phyloP scores from a whole-genome alignment of 2,797 vertebrate species.

The Rhadinocentrus ornatus region DNA sequence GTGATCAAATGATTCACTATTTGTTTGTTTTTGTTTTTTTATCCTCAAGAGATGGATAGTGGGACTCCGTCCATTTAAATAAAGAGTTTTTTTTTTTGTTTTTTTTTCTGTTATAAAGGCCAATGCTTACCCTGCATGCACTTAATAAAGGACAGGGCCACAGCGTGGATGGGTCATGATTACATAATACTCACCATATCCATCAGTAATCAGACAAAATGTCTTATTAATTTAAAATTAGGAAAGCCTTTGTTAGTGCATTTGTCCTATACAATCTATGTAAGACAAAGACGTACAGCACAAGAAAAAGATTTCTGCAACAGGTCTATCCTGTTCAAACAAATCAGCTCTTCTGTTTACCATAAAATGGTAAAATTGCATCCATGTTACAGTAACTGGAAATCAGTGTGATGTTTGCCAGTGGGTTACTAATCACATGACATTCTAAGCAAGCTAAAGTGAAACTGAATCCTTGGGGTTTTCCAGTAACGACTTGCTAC shows the following conservation, averaged over 20 bases:
- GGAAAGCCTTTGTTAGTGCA: neutral
- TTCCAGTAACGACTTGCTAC: conserved; percentile 34
- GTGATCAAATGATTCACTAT: no score
- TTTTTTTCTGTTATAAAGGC: neutral
- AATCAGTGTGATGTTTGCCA: conserved; percentile 2
- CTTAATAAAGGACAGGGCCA: neutral
- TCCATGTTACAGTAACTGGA: conserved; percentile 25
- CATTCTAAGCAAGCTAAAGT: conserved; percentile 40
- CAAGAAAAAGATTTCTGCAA: neutral
- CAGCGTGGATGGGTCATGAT: neutral
- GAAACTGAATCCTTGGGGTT: conserved; percentile 59
- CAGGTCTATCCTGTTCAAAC: conserved; percentile 21
- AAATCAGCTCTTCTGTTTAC: conserved; percentile 10
- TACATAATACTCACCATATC: neutral
- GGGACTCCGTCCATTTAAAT: neutral
- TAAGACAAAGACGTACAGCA: neutral
- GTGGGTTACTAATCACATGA: conserved; percentile 35
- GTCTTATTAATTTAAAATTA: neutral
- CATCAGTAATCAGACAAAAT: neutral
- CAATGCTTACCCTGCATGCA: neutral
- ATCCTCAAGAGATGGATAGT: neutral
- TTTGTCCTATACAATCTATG: neutral
- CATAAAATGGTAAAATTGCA: neutral
- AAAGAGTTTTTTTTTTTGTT: neutral
- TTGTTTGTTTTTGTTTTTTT: no score